Evolutionary conservation across 2,888 invertebrate genomes (phyloP).

Genomic region (Drosophila nr. medialis): DNA sequence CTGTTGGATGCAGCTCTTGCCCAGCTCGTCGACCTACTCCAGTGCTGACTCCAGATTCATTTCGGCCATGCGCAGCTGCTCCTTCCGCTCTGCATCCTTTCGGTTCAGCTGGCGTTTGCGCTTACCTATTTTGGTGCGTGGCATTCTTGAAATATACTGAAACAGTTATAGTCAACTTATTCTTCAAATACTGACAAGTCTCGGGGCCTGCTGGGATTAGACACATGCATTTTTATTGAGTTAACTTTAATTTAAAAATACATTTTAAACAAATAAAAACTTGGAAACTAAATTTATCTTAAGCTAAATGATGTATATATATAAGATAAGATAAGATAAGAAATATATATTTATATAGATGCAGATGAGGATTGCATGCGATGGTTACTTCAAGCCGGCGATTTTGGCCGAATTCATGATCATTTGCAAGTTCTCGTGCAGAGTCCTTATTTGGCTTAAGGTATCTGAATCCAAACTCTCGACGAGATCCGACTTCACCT

Average conservation of each 20-base stretch:
- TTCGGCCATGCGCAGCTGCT: constrained; percentile 74
- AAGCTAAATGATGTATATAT: constrained; percentile 30
- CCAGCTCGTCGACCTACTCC: constrained; percentile 64
- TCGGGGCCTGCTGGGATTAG: constrained; percentile 20
- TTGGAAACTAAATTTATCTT: constrained; percentile 23
- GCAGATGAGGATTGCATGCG: neutral
- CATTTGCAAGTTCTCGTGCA: constrained; percentile 83
- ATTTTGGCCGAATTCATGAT: constrained; percentile 81
- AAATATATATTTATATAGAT: constrained; percentile 7
- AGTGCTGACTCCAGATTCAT: constrained; percentile 70
- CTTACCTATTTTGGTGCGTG: constrained; percentile 80
- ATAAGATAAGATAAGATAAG: too few relatives aligned
- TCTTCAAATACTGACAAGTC: neutral
- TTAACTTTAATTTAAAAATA: constrained; percentile 36
- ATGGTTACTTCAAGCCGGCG: constrained; percentile 55
- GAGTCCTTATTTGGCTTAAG: constrained; percentile 80
- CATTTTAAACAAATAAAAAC: constrained; percentile 19
- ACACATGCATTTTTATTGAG: constrained; percentile 44
- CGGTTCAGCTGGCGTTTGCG: constrained; percentile 72
- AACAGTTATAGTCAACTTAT: neutral
- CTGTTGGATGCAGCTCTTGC: constrained; percentile 25
- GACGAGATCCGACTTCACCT: constrained; percentile 79
- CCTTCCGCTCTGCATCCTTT: constrained; percentile 69
- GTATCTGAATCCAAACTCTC: constrained; percentile 81
- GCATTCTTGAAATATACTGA: constrained; percentile 59